Conservation (phyloP, 2,888 invertebrate genomes). For the Byasa hedistus region DNA sequence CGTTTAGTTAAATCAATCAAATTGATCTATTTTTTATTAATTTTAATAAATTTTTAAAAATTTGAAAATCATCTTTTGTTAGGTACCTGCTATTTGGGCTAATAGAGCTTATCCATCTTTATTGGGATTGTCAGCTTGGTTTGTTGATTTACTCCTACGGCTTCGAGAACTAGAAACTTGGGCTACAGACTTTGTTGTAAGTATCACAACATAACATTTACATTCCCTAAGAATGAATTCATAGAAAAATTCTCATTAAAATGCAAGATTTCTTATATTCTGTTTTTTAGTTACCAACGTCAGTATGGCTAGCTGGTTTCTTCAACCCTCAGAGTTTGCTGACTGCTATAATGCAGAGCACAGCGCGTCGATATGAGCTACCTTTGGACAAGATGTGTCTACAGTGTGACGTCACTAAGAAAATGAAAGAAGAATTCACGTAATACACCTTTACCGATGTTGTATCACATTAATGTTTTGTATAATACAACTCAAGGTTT, state of each 20-base stretch:
- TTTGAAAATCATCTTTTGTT: constrained; percentile 7
- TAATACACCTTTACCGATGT: constrained; percentile 57
- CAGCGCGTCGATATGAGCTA: constrained; percentile 93
- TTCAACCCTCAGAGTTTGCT: constrained; percentile 98
- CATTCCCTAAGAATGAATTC: constrained; percentile 40
- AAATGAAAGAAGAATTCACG: constrained; percentile 97
- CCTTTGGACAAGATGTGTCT: constrained; percentile 98
- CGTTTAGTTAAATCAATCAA: too few species aligned
- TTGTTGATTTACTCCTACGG: constrained; percentile 91
- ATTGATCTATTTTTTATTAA: too few species aligned
- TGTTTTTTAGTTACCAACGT: constrained; percentile 86
- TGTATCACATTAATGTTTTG: too few species aligned
- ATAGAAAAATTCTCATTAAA: not conserved
- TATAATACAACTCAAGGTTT: too few species aligned
- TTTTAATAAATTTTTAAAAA: not conserved
- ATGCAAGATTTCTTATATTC: too few species aligned
- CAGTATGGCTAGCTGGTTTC: constrained; percentile 98
- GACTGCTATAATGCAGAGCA: constrained; percentile 99
- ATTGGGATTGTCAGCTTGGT: constrained; percentile 93
- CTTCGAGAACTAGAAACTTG: constrained; percentile 95
- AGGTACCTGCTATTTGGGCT: constrained; percentile 93
- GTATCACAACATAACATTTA: constrained; percentile 64
- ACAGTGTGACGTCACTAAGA: constrained; percentile 98
- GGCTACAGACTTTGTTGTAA: constrained; percentile 95
- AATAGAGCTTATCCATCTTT: constrained; percentile 95